Percentiles rank a stretch among this genome's conserved stretches.
phyloP scores from a whole-genome alignment of 2,797 vertebrate genomes.

The Fratercula arctica region DNA sequence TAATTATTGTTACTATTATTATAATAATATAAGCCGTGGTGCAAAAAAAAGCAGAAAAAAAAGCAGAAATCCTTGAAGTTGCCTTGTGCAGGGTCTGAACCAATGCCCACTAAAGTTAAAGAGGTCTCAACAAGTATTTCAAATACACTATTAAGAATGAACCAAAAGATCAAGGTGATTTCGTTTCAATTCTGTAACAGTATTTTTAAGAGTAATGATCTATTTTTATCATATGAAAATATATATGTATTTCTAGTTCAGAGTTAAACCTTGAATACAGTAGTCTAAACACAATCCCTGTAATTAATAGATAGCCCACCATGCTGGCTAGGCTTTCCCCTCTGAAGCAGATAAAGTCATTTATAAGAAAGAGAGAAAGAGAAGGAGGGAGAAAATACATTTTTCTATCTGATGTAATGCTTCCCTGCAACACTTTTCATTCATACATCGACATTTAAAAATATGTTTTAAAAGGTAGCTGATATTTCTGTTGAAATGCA shows the following conservation, averaged over 20 bases:
- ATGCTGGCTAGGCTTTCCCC: conserved; percentile 11
- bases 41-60: not conserved
- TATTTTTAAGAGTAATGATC: not conserved
- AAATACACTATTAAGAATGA: not conserved
- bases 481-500: not conserved
- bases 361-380: not conserved
- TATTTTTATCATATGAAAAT: not conserved
- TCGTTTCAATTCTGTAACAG: not conserved
- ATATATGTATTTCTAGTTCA: not conserved
- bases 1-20: not conserved
- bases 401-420: not conserved
- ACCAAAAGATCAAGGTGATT: not conserved
- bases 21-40: conserved; percentile 16
- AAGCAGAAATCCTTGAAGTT: conserved; percentile 2
- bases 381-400: not conserved
- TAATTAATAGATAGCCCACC: conserved; percentile 36
- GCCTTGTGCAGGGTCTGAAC: not conserved
- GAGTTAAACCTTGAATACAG: not conserved
- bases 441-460: not conserved
- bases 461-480: not conserved
- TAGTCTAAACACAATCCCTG: conserved; percentile 10
- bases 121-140: not conserved
- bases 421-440: not conserved
- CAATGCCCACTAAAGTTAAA: not conserved
- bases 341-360: conserved; percentile 14